A percentile compares a stretch with the other conserved stretches of the same genome.
Conservation (phyloP, 2,888 invertebrate species). For the Sinhomidia bicolor region DNA sequence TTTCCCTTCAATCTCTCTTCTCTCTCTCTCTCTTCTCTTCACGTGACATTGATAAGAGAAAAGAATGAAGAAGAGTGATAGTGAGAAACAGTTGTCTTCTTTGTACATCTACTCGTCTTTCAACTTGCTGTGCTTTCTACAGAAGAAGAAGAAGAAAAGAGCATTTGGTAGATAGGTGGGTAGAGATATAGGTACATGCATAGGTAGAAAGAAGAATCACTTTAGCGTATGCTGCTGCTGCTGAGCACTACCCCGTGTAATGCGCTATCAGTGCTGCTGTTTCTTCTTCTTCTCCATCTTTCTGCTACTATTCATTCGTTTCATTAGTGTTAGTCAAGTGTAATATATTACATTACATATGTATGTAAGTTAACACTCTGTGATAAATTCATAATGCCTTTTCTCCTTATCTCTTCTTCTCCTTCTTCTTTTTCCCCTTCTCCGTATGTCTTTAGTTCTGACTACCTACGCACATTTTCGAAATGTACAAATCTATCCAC, state of each 20-base stretch:
- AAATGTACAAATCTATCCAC: no score
- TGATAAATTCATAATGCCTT: constrained; percentile 59
- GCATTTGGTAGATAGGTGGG: background rate
- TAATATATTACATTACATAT: no score
- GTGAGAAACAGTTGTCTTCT: constrained; percentile 51
- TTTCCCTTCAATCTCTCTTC: constrained; percentile 71
- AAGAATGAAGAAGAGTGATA: constrained; percentile 40
- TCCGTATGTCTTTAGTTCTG: no score
- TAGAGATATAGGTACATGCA: background rate
- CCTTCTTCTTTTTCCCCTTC: background rate
- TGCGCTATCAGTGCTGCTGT: constrained; percentile 11
- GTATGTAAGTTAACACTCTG: constrained; percentile 48
- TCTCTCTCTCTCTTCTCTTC: no score
- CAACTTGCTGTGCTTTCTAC: constrained; percentile 4
- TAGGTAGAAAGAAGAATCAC: background rate
- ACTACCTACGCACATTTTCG: no score
- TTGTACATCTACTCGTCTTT: constrained; percentile 33
- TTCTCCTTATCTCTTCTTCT: constrained; percentile 6
- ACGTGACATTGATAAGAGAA: constrained; percentile 67
- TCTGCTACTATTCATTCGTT: no score
- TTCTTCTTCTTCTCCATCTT: no score
- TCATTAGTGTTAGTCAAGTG: constrained; percentile 32
- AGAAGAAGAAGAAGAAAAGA: no score
- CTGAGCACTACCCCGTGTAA: background rate
- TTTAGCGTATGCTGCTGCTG: background rate